A percentile compares a stretch with the other conserved stretches of the same genome.
Evolutionary conservation across 2,797 vertebrate species (phyloP).

Genomic region (Trichosurus vulpecula): DNA sequence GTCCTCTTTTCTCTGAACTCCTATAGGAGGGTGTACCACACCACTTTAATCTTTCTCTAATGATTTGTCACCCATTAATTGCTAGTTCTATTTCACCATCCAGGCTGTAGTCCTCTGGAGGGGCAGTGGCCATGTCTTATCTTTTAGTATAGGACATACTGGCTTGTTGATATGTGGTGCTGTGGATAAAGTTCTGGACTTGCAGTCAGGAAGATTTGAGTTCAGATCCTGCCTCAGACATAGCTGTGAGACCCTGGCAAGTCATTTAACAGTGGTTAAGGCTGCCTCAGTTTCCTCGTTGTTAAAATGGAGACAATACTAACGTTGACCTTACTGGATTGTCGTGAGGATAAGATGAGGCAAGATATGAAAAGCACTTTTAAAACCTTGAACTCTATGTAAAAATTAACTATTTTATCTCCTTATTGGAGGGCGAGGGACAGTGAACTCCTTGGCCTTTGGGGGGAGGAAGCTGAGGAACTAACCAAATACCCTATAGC

Average conservation of each 20-base stretch:
- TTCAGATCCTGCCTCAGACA: not conserved
- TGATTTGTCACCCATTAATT: not conserved
- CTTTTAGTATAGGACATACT: not conserved
- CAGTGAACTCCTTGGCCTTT: not conserved
- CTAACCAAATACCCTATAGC: not conserved
- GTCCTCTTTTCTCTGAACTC: not conserved
- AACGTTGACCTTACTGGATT: not conserved
- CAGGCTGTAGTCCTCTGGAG: not conserved
- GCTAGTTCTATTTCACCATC: not conserved
- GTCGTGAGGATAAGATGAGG: not conserved
- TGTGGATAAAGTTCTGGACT: not conserved
- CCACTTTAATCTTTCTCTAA: too few species aligned
- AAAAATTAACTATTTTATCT: not conserved
- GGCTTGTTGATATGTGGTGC: not conserved
- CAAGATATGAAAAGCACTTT: not conserved
- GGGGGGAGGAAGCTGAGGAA: not conserved
- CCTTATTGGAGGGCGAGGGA: not conserved
- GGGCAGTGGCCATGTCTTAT: not conserved
- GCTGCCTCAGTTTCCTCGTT: not conserved
- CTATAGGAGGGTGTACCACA: not conserved
- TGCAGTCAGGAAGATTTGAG: not conserved
- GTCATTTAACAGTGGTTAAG: not conserved
- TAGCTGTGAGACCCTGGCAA: not conserved
- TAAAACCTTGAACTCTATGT: not conserved
- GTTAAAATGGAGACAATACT: not conserved